Conservation (phyloP, 1,140 invertebrate species). For the Drosophila miranda region DNA sequence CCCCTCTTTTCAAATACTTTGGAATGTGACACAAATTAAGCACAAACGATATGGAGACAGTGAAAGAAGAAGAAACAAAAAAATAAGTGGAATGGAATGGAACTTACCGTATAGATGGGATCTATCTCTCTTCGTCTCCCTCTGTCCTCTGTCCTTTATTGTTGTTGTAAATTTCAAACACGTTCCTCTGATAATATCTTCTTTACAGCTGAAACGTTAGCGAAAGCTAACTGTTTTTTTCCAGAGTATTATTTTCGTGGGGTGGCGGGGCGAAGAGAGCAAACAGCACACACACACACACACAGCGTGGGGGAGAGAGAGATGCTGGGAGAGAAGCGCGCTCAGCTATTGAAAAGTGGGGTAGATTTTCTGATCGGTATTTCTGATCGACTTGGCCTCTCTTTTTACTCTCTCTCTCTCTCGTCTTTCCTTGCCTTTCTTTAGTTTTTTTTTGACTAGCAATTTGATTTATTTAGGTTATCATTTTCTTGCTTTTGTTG, state of each 20-base stretch:
- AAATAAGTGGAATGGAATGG: background rate
- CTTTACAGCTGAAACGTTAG: constrained; percentile 5
- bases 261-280: background rate
- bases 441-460: constrained; percentile 55
- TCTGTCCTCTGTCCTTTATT: constrained; percentile 19
- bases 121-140: background rate
- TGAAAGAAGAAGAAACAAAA: background rate
- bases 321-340: constrained; percentile 11
- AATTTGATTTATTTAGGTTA: constrained; percentile 71
- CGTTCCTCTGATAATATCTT: constrained; percentile 29
- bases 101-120: constrained; percentile 11
- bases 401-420: constrained; percentile 14
- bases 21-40: constrained; percentile 47
- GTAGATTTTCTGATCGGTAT: constrained; percentile 1
- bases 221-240: background rate
- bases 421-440: constrained; percentile 10
- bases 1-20: constrained; percentile 6
- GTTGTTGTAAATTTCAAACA: constrained; percentile 50
- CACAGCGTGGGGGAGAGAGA: background rate
- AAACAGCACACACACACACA: too few species aligned
- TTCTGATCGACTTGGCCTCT: constrained; percentile 19
- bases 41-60: constrained; percentile 10
- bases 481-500: constrained; percentile 45
- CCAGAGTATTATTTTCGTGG: background rate
- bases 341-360: background rate